These are phyloP conservation scores for Sceloporus undulatus DNA, from an alignment of 2,113 vertebrate species.

Conservation along the genomic window DNA sequence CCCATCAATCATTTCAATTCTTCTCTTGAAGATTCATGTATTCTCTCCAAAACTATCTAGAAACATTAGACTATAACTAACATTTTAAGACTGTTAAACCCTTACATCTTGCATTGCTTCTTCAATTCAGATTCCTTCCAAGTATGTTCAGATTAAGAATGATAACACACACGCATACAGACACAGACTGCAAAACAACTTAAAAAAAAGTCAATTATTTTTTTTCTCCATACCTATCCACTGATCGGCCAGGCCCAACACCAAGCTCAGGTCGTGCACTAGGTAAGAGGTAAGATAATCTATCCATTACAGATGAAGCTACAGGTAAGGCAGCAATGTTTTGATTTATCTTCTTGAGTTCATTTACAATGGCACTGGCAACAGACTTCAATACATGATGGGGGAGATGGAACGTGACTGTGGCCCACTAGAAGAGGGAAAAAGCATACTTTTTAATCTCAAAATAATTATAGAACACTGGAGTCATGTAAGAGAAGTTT, in stretches of 20 bases:
- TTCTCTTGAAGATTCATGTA: not conserved
- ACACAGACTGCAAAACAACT: not conserved
- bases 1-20: not conserved
- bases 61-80: not conserved
- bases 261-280: conserved; percentile 95
- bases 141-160: not conserved
- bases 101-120: not conserved
- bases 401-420: conserved; percentile 97
- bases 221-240: conserved; percentile 87
- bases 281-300: conserved; percentile 99
- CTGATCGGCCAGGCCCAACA: conserved; percentile 95
- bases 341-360: conserved; percentile 99
- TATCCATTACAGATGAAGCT: conserved; percentile 98
- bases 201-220: not conserved
- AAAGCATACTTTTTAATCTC: not conserved
- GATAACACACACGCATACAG: not conserved
- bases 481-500: too few relatives aligned
- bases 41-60: not conserved
- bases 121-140: not conserved
- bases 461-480: too few relatives aligned
- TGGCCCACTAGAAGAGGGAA: conserved; percentile 90
- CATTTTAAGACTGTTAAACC: not conserved
- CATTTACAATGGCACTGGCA: conserved; percentile 93
- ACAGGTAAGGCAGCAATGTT: conserved; percentile 99
- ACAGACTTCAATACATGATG: conserved; percentile 96